Percentiles rank a stretch among this genome's conserved stretches.
Evolutionary conservation across 2,797 vertebrate genomes (phyloP).

Genomic region (Neosalanx taihuensis): DNA sequence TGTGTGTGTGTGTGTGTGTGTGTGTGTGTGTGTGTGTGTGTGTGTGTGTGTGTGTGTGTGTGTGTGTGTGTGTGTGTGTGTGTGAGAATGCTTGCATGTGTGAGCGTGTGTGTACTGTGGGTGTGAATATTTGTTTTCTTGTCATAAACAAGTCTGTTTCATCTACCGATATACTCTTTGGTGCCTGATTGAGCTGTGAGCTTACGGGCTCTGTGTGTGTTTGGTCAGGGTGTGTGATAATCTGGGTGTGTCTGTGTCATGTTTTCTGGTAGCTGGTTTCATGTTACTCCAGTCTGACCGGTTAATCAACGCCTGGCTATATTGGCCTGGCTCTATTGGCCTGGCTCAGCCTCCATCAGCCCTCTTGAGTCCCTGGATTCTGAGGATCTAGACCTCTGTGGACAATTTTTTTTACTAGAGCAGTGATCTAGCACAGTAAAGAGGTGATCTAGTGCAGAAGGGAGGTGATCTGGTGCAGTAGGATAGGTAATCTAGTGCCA

Average conservation of each 20-base stretch:
- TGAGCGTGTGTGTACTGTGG: background rate
- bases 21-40: too few species aligned
- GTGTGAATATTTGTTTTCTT: too few species aligned
- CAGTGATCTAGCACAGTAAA: too few species aligned
- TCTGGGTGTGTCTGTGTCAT: background rate
- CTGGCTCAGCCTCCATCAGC: background rate
- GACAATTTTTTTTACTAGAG: too few species aligned
- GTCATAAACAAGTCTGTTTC: background rate
- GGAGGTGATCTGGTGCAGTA: too few species aligned
- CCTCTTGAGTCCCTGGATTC: background rate
- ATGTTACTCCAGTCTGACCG: slow-evolving; percentile 26
- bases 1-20: background rate
- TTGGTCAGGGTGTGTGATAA: background rate
- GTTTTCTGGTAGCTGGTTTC: background rate
- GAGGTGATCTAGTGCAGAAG: too few species aligned
- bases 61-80: too few species aligned
- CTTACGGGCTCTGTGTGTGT: background rate
- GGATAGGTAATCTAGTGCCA: too few species aligned
- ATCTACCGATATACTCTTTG: too few species aligned
- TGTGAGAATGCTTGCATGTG: background rate
- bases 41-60: background rate
- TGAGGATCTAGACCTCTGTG: too few species aligned
- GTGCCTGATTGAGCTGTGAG: background rate
- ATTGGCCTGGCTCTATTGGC: background rate
- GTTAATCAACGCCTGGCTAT: slow-evolving; percentile 31